Evolutionary conservation across 2,113 vertebrate genomes (phyloP).

Genomic region (Sterna hirundo): DNA sequence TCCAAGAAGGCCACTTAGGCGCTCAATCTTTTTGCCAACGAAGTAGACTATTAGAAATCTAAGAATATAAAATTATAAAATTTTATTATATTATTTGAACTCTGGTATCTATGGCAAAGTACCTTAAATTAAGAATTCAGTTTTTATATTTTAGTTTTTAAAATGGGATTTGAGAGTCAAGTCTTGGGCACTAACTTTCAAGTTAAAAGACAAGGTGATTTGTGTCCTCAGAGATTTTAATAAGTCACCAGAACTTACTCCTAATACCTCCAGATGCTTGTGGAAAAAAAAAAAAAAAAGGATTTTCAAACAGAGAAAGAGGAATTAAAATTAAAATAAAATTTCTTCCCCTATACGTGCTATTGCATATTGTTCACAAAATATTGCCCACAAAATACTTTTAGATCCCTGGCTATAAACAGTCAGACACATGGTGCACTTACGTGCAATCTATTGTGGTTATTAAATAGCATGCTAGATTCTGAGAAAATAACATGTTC

Average conservation of each 20-base stretch:
- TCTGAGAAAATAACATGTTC: background rate
- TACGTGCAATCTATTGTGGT: background rate
- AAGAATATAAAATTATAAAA: background rate
- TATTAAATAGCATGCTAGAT: background rate
- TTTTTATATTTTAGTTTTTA: background rate
- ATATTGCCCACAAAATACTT: background rate
- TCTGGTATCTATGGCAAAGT: background rate
- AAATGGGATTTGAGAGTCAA: background rate
- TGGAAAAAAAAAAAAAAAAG: background rate
- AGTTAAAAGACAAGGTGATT: background rate
- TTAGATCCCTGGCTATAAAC: background rate
- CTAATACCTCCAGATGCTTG: background rate
- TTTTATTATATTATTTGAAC: background rate
- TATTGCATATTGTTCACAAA: background rate
- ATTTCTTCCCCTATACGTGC: rapidly evolving
- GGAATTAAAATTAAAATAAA: background rate
- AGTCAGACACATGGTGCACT: background rate
- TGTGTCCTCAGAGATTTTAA: background rate
- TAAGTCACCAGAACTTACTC: background rate
- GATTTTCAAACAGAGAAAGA: background rate
- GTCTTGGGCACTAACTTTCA: background rate
- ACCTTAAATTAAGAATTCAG: background rate
- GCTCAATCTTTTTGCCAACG: background rate
- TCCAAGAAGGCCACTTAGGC: background rate
- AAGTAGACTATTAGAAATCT: background rate